Evolutionary conservation across 2,888 invertebrate genomes (phyloP).

Genomic region (Hirtodrosophila trivittata): DNA sequence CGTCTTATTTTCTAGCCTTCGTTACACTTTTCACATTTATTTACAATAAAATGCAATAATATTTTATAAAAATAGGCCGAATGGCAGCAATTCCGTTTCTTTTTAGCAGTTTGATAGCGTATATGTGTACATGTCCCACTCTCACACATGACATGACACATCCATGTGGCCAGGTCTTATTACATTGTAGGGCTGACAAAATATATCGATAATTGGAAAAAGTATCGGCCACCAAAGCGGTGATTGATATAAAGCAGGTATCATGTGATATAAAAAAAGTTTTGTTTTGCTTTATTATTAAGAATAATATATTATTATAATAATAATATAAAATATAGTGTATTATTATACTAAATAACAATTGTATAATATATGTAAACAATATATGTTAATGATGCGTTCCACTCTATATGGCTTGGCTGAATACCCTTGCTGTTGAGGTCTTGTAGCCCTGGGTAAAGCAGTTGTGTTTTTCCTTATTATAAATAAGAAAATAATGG

Average conservation of each 20-base stretch:
- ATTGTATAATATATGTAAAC: too few relatives aligned
- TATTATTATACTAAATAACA: too few relatives aligned
- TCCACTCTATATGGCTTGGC: not conserved
- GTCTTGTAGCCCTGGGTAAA: conserved; percentile 16
- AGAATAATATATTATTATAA: too few relatives aligned
- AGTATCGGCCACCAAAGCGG: too few relatives aligned
- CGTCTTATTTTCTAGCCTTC: not conserved
- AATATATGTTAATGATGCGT: too few relatives aligned
- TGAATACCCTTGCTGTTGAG: not conserved
- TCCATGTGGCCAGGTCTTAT: conserved; percentile 49
- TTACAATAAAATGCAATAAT: conserved; percentile 32
- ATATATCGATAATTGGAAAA: not conserved
- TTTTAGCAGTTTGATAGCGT: conserved; percentile 2
- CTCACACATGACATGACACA: conserved; percentile 7
- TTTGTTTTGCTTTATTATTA: too few relatives aligned
- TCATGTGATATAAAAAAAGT: too few relatives aligned
- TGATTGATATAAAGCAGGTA: too few relatives aligned
- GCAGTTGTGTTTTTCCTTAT: conserved; percentile 5
- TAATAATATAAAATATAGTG: too few relatives aligned
- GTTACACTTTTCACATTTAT: conserved; percentile 29
- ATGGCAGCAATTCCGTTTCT: not conserved
- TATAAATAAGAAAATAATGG: conserved; percentile 28
- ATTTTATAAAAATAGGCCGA: conserved; percentile 28
- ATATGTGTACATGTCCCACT: conserved; percentile 1
- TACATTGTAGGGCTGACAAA: conserved; percentile 13